These are phyloP conservation scores for Rugalucina vietnamica DNA, from an alignment of 2,888 invertebrate genomes.

Conservation along the genomic window DNA sequence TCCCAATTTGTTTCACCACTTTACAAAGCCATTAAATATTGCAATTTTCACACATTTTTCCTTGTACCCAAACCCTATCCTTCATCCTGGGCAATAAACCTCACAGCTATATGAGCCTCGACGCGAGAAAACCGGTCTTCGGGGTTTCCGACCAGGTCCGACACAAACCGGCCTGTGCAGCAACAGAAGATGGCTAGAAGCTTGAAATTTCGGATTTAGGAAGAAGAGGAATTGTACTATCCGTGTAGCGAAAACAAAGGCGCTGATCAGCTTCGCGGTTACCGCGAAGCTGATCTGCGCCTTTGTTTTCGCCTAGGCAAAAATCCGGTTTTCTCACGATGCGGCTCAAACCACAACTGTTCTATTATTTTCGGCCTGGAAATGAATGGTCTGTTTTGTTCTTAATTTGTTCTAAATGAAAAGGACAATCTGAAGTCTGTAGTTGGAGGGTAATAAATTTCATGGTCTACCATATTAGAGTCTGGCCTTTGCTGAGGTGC, in stretches of 20 bases:
- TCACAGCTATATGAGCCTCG: no score
- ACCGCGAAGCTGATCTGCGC: no score
- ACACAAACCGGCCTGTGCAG: no score
- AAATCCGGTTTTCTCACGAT: no score
- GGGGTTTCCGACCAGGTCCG: no score
- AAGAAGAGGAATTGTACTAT: no score
- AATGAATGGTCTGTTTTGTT: background rate
- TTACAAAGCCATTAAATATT: background rate
- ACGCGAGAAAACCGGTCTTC: no score
- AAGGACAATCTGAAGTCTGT: background rate
- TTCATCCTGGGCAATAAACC: background rate
- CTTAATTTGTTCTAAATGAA: constrained; percentile 7
- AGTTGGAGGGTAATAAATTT: background rate
- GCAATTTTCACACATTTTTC: background rate
- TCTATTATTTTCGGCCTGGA: background rate
- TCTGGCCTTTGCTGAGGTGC: constrained; percentile 49
- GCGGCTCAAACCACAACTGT: background rate
- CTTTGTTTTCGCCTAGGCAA: no score
- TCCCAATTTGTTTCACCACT: background rate
- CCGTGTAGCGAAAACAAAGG: no score
- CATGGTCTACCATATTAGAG: constrained; percentile 37
- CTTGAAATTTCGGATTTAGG: no score
- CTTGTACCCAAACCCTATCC: background rate
- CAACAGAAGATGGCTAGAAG: no score
- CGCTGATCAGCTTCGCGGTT: no score